phyloP scores from a whole-genome alignment of 2,113 vertebrate genomes.

The Perognathus longimembris region DNA sequence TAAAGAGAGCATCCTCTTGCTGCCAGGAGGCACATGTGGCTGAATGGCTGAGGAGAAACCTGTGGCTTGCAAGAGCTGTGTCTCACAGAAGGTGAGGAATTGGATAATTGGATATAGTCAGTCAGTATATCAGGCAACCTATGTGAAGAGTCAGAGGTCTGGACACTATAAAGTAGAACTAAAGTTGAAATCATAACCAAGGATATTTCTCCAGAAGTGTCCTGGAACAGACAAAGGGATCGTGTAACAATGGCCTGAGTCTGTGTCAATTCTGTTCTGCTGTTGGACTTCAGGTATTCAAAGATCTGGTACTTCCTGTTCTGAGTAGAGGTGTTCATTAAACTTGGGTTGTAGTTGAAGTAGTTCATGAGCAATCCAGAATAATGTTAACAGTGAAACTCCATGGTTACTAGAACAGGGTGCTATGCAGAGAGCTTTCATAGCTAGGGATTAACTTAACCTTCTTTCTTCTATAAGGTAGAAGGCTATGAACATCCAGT shows the following conservation, averaged over 20 bases:
- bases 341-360: neutral
- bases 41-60: neutral
- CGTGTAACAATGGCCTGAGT: neutral
- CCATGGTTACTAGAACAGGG: neutral
- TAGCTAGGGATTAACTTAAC: neutral
- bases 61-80: neutral
- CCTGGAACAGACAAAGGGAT: neutral
- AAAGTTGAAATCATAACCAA: neutral
- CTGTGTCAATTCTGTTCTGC: neutral
- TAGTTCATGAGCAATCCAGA: neutral
- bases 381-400: neutral
- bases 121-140: neutral
- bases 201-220: neutral
- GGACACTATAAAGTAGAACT: neutral
- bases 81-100: neutral
- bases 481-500: neutral
- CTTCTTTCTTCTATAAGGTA: neutral
- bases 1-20: neutral
- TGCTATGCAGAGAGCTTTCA: conserved; percentile 10
- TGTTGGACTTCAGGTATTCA: neutral
- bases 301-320: neutral
- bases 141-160: neutral
- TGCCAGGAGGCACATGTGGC: neutral
- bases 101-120: neutral
- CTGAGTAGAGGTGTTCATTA: conserved; percentile 2